Conservation (phyloP, 2,113 vertebrate genomes). For the Neotragus moschatus region DNA sequence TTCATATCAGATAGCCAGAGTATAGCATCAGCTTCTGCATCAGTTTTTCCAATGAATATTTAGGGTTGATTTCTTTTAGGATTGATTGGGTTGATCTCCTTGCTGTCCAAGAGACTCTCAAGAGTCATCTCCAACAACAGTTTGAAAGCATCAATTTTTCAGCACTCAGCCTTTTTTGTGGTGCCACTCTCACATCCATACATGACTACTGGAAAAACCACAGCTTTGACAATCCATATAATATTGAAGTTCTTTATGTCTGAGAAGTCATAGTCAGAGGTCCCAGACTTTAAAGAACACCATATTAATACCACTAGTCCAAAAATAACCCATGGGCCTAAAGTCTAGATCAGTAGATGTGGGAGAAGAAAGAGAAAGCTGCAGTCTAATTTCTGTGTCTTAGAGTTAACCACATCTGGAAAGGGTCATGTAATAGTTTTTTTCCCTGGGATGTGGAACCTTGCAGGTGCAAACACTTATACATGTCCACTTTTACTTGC, state of each 20-base stretch:
- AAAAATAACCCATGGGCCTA: not conserved
- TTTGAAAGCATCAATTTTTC: not conserved
- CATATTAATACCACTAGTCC: not conserved
- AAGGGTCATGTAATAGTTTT: not conserved
- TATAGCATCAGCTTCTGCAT: not conserved
- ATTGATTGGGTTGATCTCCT: not conserved
- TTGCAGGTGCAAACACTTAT: not conserved
- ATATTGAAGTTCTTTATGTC: not conserved
- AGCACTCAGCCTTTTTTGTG: not conserved
- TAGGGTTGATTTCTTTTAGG: not conserved
- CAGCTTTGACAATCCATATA: not conserved
- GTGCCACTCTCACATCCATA: not conserved
- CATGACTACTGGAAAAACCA: not conserved
- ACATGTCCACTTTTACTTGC: not conserved
- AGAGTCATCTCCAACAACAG: not conserved
- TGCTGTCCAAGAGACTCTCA: not conserved
- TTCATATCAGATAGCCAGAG: not conserved
- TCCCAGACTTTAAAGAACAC: not conserved
- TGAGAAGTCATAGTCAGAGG: not conserved
- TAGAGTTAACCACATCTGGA: not conserved
- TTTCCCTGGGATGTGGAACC: not conserved
- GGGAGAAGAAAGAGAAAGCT: not conserved
- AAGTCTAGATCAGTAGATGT: not conserved
- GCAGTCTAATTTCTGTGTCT: not conserved
- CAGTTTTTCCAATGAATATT: not conserved